Percentiles rank a stretch among this genome's conserved stretches.
These are phyloP conservation scores for Leptodactylus fallax DNA, from an alignment of 2,797 vertebrate species.

Conservation along the genomic window DNA sequence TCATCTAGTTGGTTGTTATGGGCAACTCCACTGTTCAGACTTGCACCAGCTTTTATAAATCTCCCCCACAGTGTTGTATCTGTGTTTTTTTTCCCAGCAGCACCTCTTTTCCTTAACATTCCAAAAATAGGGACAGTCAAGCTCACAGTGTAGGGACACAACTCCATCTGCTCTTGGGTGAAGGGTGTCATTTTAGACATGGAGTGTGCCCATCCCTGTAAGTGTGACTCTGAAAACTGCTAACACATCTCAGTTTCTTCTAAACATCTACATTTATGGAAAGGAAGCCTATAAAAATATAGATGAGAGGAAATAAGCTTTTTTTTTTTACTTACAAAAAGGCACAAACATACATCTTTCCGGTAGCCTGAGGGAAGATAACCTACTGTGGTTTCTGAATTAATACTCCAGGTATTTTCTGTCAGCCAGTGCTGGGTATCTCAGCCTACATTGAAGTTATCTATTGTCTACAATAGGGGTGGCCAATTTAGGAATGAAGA, in stretches of 20 bases:
- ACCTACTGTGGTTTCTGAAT: background rate
- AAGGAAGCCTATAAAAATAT: conserved; percentile 36
- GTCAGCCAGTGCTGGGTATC: background rate
- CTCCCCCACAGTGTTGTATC: conserved; percentile 51
- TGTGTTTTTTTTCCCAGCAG: conserved; percentile 62
- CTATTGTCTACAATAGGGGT: background rate
- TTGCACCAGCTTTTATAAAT: background rate
- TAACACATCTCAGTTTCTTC: conserved; percentile 39
- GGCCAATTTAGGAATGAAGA: background rate
- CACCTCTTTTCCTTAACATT: conserved; percentile 69
- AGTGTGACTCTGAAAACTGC: conserved; percentile 48
- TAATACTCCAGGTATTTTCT: background rate
- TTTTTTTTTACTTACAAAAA: conserved; percentile 18
- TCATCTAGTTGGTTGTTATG: background rate
- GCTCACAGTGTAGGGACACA: background rate
- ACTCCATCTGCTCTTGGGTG: background rate
- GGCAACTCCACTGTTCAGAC: background rate
- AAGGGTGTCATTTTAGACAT: background rate
- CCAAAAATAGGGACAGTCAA: conserved; percentile 29
- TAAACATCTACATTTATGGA: conserved; percentile 12
- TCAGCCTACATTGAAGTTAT: background rate
- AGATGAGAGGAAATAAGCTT: conserved; percentile 17
- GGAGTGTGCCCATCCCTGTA: background rate
- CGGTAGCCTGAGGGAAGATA: background rate
- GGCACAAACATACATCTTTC: conserved; percentile 23